Evolutionary conservation across 2,797 vertebrate species (phyloP).

Genomic region (Cossypha dichroa): DNA sequence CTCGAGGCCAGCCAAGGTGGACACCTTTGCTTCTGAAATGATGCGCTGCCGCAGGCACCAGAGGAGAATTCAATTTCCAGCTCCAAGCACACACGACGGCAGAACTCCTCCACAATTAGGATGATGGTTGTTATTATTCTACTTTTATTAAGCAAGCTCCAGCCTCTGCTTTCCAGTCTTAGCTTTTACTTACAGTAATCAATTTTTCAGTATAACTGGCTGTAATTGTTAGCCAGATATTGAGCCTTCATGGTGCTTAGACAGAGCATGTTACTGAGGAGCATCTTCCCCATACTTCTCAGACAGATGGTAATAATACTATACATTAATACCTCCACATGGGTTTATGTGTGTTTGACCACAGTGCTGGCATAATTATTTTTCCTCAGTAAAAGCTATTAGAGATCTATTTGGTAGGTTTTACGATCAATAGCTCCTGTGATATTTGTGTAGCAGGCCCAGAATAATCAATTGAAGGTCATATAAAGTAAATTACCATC

Average conservation of each 20-base stretch:
- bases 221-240: conserved; percentile 74
- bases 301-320: conserved; percentile 86
- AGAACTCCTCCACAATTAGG: conserved; percentile 62
- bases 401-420: conserved; percentile 88
- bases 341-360: conserved; percentile 87
- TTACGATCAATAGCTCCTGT: conserved; percentile 90
- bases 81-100: not conserved
- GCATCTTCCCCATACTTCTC: conserved; percentile 72
- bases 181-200: conserved; percentile 77
- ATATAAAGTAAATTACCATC: conserved; percentile 90
- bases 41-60: not conserved
- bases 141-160: conserved; percentile 71
- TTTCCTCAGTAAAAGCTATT: conserved; percentile 86
- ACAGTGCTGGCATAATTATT: conserved; percentile 84
- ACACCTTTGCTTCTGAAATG: conserved; percentile 60
- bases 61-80: conserved; percentile 62
- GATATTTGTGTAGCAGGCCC: conserved; percentile 89
- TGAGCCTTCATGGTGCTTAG: conserved; percentile 65
- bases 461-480: conserved; percentile 90
- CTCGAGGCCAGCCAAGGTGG: conserved; percentile 37
- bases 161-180: conserved; percentile 56
- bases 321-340: conserved; percentile 84
- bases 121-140: conserved; percentile 58
- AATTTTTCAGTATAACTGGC: conserved; percentile 74
- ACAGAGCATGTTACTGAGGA: conserved; percentile 50